Base-by-base conservation (phyloP, 2,888 invertebrate genomes). In the Cyclophora albipunctata region DNA sequence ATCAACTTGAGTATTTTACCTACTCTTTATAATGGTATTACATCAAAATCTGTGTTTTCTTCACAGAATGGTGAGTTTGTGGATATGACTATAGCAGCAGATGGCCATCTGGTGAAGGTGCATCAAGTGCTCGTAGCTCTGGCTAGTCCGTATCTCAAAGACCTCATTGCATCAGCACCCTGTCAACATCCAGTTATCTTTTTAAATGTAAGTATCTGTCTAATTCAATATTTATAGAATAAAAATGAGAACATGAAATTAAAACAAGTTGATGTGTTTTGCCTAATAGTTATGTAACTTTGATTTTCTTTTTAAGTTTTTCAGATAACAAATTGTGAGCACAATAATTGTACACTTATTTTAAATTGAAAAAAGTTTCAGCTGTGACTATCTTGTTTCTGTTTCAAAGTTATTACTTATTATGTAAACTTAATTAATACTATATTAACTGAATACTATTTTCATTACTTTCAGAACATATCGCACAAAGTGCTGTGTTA, bases 151-250 rank as follows among this genome's bases (percentile, higher is more conserved):
- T 89, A 84, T 57, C 58, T 89, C 6, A 89, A 86, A 54, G 81
- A 84, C 42, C 70, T 89, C 20, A 80, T 89, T 42, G 68, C 76
- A 34, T 85, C 89, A 5, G 82, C 84, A 33, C 83, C 86, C 3
- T 83, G 84, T 59, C 82, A 76, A 62, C 88, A 89, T 66, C 89
- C 89, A 34, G 78, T 89, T 33, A 73, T 89, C 53, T 89, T 85
- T 66, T 72, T 89, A 0, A 87, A 89, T 75, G 89, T 89, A 72
- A 78, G 79, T 73, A 45, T 48, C 42, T 34, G 41, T 42, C 0
- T 7, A 40, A 5, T 42, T n/a, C 40, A 20, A 20, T 3, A 1
- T 20, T 1, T 20, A 20, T 1, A 20, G 20, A 20, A 20, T 20
- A 20, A 20, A 20, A 20, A 20, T 20, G 20, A 20, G 20, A 1